phyloP scores from a whole-genome alignment of 2,888 invertebrate genomes.

The Platycheirus rosarum region DNA sequence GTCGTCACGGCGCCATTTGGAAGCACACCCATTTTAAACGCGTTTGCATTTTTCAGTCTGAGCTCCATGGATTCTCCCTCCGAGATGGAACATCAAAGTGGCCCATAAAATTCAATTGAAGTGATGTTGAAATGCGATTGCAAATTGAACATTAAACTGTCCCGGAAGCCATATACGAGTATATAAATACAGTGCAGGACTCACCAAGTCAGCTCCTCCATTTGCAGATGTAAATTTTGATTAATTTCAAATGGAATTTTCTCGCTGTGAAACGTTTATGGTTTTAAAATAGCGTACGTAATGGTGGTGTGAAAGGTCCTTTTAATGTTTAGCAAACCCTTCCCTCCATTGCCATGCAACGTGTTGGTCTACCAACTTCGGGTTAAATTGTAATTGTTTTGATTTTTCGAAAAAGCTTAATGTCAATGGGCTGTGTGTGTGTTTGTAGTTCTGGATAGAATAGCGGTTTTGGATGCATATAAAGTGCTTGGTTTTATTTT shows the following conservation, averaged over 20 bases:
- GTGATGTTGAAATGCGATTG: slow-evolving; percentile 66
- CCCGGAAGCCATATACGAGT: too few species aligned
- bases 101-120: slow-evolving; percentile 70
- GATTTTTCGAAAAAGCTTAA: slow-evolving; percentile 63
- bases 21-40: neutral
- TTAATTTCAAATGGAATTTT: slow-evolving; percentile 69
- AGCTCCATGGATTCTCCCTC: neutral
- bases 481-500: slow-evolving; percentile 52
- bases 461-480: slow-evolving; percentile 12
- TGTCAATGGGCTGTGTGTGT: slow-evolving; percentile 53
- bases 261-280: slow-evolving; percentile 46
- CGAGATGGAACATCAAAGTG: slow-evolving; percentile 48
- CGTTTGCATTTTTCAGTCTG: neutral
- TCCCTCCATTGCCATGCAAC: too few species aligned
- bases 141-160: slow-evolving; percentile 66
- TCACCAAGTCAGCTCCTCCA: too few species aligned
- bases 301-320: slow-evolving; percentile 30
- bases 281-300: slow-evolving; percentile 26
- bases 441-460: slow-evolving; percentile 11
- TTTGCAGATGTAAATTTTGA: slow-evolving; percentile 72
- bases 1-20: neutral
- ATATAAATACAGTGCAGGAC: too few species aligned
- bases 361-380: slow-evolving; percentile 7
- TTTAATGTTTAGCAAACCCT: neutral
- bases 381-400: slow-evolving; percentile 70